phyloP scores from a whole-genome alignment of 2,113 vertebrate genomes.

The human region DNA sequence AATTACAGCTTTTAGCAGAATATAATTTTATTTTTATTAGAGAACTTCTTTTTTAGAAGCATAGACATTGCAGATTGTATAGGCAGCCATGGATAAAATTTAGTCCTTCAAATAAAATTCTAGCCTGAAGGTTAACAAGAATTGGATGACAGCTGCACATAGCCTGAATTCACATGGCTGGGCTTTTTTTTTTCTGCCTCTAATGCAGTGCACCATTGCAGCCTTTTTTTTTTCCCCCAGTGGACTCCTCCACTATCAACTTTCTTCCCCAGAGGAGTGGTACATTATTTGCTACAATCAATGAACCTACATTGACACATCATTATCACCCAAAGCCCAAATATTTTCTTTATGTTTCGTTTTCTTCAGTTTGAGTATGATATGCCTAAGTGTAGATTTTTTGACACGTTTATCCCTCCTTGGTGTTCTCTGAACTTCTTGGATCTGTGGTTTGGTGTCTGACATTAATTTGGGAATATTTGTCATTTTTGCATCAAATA shows the following conservation, averaged over 20 bases:
- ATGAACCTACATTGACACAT: not conserved
- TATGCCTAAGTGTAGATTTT: not conserved
- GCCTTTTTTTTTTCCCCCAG: not conserved
- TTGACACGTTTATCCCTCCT: not conserved
- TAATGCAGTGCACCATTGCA: not conserved
- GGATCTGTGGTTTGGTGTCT: not conserved
- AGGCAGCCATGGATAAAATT: not conserved
- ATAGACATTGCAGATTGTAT: not conserved
- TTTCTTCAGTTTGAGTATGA: conserved; percentile 3
- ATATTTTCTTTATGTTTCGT: not conserved
- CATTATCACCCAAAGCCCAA: not conserved
- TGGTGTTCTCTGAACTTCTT: not conserved
- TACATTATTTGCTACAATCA: not conserved
- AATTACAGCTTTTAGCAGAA: not conserved
- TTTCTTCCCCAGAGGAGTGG: too few species aligned
- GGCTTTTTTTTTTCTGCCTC: conserved; percentile 42
- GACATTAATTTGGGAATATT: not conserved
- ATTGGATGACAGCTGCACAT: not conserved
- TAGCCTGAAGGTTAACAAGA: not conserved
- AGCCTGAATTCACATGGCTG: not conserved
- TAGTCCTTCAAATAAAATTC: not conserved
- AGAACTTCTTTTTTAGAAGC: not conserved
- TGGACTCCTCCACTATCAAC: not conserved
- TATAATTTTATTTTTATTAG: not conserved
- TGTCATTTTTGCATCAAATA: not conserved